Evolutionary conservation across 2,888 invertebrate species (phyloP), one percentile per base, ranked within the genome.

Genomic region (Brachyopa scutellaris): DNA sequence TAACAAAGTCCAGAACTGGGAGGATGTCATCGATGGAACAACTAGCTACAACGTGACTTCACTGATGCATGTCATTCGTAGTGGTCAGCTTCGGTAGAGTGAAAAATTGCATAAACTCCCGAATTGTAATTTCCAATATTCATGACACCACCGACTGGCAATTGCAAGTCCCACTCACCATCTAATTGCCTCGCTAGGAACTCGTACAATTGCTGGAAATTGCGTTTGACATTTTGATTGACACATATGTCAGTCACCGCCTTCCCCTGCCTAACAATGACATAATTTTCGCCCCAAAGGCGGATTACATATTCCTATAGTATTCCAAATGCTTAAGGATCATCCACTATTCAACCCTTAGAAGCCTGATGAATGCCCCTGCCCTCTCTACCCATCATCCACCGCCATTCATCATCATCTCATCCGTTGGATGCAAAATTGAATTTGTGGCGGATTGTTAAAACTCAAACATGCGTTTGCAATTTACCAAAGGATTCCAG

Each of bases 401-500:
- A 17, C 49, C 40, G 45, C 55, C 13, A 62, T 70, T 77, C 79
- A 62, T 74, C 80, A 64, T 51, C 38, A 70, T 55, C 66, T 77
- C 77, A 66, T 82, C 70, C 53, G 53, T 66, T 59, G 42, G 47
- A 59, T 62, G 57, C 51, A 53, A 80, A 80, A 82, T 82, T 82
- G 77, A 82, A 82, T 82, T 82, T 82, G 82, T 66, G 82, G 70
- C 61, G 77, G 66, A 82, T 82, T 82, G 82, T 70, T 66, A 72
- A 82, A 82, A 66, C 66, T 77, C 82, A 82, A 82, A 70, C 82
- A 82, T 77, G 82, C 82, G 82, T 82, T 82, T 67, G 61, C 66
- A 77, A 77, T 77, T 82, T 82, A 70, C 70, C 45, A 76, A 80
- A 76, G 59, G 64, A 82, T 82, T 82, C 45, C 70, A 51, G 33